Base-by-base conservation (phyloP, 2,113 vertebrate species). In the Alosa alosa region DNA sequence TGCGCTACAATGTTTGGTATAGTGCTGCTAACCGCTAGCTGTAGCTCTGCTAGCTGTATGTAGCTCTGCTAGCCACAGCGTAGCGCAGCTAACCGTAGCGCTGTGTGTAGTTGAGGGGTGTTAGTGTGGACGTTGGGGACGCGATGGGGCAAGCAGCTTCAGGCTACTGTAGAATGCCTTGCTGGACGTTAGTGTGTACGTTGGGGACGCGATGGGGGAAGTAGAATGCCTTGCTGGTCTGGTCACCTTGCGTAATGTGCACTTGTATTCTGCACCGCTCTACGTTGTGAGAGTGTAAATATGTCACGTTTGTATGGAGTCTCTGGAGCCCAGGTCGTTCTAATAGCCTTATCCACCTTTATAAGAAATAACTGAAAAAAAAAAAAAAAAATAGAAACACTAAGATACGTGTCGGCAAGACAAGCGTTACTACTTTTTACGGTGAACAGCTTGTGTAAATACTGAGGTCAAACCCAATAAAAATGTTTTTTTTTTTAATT, bases 301-400 rank as follows among this genome's bases (percentile, higher is more conserved):
- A 98, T 94, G 94, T 97, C 94, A 96, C 96, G 97, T 97, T 97
- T 96, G 94, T 95, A 96, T 96, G 50, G 50, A 96, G 97, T 98
- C 96, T 95, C 96, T 97, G 97, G 97, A 97, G 94, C 97, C 97
- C 95, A 96, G 97, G 97, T 96, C 97, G 96, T 97, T 97, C 96
- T 95, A 95, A 96, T 99, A 98, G 98, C 98, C 98, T 99, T 99
- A 99, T 96, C 97, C 96, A 97, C 96, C 94, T 99, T 99, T 98
- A 96, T 98, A 98, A 95, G 94, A 95, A 96, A 94, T 92, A 90
- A 89, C 95, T 93, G 92, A 91, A 92, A 90, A 78, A 89, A 91
- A 92, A 92, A 94, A 90, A 95, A 94, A 92, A 91, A 94, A 95
- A 94, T 95, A 93, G 96, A 94, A 95, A 94, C 84, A 93, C 92